Evolutionary conservation across 2,888 invertebrate species (phyloP).

Genomic region (Syrista parreyssii): DNA sequence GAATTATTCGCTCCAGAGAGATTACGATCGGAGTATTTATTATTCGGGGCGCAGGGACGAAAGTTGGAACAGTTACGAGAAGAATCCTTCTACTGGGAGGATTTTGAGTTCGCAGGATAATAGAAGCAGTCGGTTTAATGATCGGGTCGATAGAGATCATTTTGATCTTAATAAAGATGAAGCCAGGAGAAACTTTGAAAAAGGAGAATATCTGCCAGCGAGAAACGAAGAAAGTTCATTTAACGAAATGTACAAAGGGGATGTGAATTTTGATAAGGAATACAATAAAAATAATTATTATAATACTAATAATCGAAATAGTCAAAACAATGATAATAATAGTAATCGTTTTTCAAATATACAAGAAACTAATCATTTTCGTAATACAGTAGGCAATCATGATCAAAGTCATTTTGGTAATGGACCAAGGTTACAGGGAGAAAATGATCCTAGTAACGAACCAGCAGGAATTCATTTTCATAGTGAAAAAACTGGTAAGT

Average conservation of each 20-base stretch:
- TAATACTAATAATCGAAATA: too few species aligned
- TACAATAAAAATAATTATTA: not conserved
- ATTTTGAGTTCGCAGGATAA: not conserved
- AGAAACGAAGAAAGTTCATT: not conserved
- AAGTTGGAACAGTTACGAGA: not conserved
- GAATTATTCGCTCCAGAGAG: not conserved
- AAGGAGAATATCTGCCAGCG: not conserved
- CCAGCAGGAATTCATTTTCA: slow-evolving; percentile 21
- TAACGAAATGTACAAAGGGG: not conserved
- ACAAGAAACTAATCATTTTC: not conserved
- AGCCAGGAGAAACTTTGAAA: not conserved
- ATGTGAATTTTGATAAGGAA: not conserved
- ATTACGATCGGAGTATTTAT: not conserved
- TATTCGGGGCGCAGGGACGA: not conserved
- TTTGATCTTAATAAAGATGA: not conserved
- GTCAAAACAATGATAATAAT: not conserved
- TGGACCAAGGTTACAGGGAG: not conserved
- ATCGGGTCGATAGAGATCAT: not conserved
- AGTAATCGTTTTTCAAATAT: not conserved
- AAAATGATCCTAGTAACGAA: not conserved
- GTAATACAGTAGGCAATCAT: not conserved
- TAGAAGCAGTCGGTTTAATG: not conserved
- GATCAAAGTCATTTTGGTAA: not conserved
- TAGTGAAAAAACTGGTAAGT: slow-evolving; percentile 1
- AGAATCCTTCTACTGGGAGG: not conserved